Percentiles rank a stretch among this genome's conserved stretches.
Evolutionary conservation across 2,797 vertebrate genomes (phyloP).

Genomic region (Telmatherina bonti): DNA sequence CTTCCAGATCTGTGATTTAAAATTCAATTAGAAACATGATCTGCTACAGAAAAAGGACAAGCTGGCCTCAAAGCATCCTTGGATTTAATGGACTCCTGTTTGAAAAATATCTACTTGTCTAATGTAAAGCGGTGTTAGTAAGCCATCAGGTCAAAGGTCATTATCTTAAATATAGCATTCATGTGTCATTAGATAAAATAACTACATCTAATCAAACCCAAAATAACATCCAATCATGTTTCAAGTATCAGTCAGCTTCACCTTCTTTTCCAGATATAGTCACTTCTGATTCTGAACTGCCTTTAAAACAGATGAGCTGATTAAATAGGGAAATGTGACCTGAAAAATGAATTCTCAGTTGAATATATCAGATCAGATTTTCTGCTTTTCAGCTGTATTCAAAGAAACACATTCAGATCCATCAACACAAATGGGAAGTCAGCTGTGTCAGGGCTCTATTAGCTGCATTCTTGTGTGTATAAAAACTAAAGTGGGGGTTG

Average conservation of each 20-base stretch:
- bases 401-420: neutral
- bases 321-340: no score
- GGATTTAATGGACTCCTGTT: neutral
- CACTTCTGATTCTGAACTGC: no score
- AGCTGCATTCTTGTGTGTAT: slow-evolving; percentile 50
- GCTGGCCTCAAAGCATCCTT: neutral
- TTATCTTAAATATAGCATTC: no score
- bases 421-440: slow-evolving; percentile 10
- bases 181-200: no score
- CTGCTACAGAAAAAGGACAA: neutral
- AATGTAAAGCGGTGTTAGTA: neutral
- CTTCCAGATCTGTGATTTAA: no score
- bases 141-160: neutral
- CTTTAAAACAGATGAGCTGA: no score
- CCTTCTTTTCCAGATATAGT: no score
- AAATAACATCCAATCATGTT: neutral
- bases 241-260: neutral
- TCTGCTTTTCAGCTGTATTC: neutral
- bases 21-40: neutral
- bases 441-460: slow-evolving; percentile 44
- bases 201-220: no score
- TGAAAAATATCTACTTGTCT: neutral
- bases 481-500: slow-evolving; percentile 23
- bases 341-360: no score
- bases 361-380: no score